These are phyloP conservation scores for Molossus alvarezi DNA, from an alignment of 2,797 vertebrate species.

Conservation along the genomic window DNA sequence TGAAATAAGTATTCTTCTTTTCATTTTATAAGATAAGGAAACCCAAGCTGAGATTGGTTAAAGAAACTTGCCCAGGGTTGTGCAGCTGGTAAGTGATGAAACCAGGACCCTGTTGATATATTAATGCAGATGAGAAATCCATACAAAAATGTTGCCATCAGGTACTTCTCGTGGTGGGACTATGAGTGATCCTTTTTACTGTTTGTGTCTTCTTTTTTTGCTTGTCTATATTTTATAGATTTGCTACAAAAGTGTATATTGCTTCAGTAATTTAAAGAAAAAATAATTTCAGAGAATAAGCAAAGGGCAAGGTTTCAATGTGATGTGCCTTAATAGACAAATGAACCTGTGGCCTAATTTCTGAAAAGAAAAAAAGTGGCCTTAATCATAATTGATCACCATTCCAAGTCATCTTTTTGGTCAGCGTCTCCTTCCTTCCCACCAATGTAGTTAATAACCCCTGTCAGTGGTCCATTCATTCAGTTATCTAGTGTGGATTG, in stretches of 20 bases:
- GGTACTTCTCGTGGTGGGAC: neutral
- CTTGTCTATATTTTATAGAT: neutral
- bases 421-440: neutral
- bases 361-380: slow-evolving; percentile 27
- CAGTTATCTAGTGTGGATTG: neutral
- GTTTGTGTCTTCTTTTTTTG: neutral
- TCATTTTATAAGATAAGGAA: neutral
- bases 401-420: neutral
- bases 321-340: neutral
- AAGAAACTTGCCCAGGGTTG: neutral
- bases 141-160: neutral
- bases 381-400: neutral
- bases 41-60: neutral
- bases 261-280: neutral
- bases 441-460: neutral
- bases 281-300: neutral
- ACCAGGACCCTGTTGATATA: neutral
- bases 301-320: neutral
- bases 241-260: slow-evolving; percentile 1
- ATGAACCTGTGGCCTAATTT: neutral
- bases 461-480: neutral
- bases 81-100: neutral
- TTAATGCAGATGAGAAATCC: neutral
- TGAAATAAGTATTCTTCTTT: neutral
- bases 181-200: neutral